Percentiles rank a stretch among this genome's conserved stretches.
phyloP scores from a whole-genome alignment of 2,113 vertebrate genomes.

The Muntiacus muntjak region DNA sequence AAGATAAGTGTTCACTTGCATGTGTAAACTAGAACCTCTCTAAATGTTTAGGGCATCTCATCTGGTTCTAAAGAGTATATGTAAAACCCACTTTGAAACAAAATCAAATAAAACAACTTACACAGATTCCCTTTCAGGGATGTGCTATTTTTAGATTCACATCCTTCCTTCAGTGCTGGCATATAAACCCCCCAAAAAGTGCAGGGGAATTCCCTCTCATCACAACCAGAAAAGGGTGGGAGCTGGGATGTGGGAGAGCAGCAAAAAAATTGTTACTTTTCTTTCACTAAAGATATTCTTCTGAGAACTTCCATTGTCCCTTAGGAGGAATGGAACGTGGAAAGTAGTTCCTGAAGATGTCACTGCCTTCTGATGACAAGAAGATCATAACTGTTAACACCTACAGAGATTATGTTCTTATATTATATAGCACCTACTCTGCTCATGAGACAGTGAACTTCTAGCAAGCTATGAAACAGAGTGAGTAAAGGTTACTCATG shows the following conservation, averaged over 20 bases:
- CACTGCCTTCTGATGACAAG: neutral
- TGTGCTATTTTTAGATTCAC: neutral
- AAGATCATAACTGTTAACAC: neutral
- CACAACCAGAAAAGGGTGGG: neutral
- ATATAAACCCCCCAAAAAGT: neutral
- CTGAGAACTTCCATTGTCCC: neutral
- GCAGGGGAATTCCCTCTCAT: neutral
- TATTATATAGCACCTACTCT: conserved; percentile 38
- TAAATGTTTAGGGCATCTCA: neutral
- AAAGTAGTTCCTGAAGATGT: neutral
- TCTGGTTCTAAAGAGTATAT: neutral
- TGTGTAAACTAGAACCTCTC: neutral
- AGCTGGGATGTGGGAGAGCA: neutral
- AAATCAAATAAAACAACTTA: conserved; percentile 15
- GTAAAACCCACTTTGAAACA: conserved; percentile 15
- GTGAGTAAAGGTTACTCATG: conserved; percentile 29
- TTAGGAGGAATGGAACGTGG: neutral
- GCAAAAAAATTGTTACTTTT: neutral
- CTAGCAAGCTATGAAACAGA: conserved; percentile 41
- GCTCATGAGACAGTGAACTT: conserved; percentile 32
- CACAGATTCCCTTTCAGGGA: neutral
- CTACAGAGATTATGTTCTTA: neutral
- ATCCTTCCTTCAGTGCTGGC: neutral
- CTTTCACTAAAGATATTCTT: neutral
- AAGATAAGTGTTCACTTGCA: neutral